Percentiles rank a stretch among this genome's conserved stretches.
Evolutionary conservation across 2,113 vertebrate species (phyloP).

Genomic region (Clarias gariepinus): DNA sequence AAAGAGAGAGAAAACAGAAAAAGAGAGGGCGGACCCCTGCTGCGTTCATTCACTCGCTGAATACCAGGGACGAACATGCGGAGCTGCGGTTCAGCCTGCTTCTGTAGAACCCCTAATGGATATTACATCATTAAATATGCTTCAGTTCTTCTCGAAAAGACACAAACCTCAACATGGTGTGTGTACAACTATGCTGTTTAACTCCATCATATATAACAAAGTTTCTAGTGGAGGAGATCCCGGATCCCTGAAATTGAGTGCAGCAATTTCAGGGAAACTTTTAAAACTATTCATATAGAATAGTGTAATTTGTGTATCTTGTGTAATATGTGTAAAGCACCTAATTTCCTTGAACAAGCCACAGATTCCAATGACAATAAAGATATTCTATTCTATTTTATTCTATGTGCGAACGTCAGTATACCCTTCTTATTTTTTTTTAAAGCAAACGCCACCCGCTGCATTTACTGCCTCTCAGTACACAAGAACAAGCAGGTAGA

Average conservation of each 20-base stretch:
- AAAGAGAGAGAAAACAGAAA: constrained; percentile 38
- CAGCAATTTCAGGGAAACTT: neutral
- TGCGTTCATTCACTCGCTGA: constrained; percentile 27
- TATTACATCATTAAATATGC: neutral
- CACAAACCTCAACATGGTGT: neutral
- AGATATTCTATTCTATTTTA: too few relatives aligned
- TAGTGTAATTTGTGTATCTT: too few relatives aligned
- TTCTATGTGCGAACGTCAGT: too few relatives aligned
- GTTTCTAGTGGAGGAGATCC: neutral
- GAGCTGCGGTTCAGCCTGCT: neutral
- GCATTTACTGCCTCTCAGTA: too few relatives aligned
- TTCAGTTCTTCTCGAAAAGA: neutral
- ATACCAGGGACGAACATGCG: neutral
- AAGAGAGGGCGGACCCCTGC: constrained; percentile 39
- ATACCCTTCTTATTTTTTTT: too few relatives aligned
- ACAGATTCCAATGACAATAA: too few relatives aligned
- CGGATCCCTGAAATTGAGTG: too few relatives aligned
- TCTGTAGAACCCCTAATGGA: neutral
- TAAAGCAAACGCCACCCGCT: too few relatives aligned
- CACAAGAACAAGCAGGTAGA: too few relatives aligned
- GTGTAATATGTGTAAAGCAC: too few relatives aligned
- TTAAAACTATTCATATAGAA: neutral
- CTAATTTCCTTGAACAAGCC: too few relatives aligned
- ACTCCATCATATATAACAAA: neutral
- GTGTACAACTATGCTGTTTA: neutral